phyloP scores from a whole-genome alignment of 2,797 vertebrate genomes.

The Mallotus villosus region DNA sequence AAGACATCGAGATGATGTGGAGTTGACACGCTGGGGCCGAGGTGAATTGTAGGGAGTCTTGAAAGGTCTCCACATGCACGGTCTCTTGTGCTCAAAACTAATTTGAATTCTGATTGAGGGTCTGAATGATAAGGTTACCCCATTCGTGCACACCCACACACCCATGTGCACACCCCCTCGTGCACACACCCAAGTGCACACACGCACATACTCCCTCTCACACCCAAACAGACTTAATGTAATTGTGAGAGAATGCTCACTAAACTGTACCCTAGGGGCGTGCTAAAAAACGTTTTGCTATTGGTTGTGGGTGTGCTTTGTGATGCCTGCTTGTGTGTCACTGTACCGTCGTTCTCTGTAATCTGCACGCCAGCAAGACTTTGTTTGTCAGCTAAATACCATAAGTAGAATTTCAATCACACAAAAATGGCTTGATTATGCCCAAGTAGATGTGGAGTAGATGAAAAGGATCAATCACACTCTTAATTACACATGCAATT shows the following conservation, averaged over 20 bases:
- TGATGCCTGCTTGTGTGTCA: conserved; percentile 6
- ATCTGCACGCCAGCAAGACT: conserved; percentile 15
- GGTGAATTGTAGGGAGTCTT: conserved; percentile 32
- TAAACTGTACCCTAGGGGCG: conserved; percentile 21
- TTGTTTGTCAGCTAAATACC: conserved; percentile 38
- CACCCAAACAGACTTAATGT: conserved; percentile 32
- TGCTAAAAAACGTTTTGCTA: conserved; percentile 47
- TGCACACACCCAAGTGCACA: not conserved
- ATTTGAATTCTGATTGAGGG: conserved; percentile 49
- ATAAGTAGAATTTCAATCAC: conserved; percentile 35
- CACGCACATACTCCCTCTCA: conserved; percentile 20
- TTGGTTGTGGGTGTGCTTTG: conserved; percentile 29
- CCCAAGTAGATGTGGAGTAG: conserved; percentile 19
- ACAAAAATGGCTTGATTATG: conserved; percentile 29
- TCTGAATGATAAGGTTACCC: conserved; percentile 31
- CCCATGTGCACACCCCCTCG: not conserved
- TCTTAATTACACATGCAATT: conserved; percentile 6
- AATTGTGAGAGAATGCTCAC: conserved; percentile 19
- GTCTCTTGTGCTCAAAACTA: conserved; percentile 43
- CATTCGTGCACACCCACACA: not conserved
- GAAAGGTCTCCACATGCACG: conserved; percentile 39
- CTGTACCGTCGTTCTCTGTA: not conserved
- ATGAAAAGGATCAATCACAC: conserved; percentile 6
- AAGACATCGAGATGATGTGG: conserved; percentile 26
- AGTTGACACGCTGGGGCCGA: conserved; percentile 34